Conservation (phyloP, 2,113 vertebrate genomes). For the Sialia sialis region DNA sequence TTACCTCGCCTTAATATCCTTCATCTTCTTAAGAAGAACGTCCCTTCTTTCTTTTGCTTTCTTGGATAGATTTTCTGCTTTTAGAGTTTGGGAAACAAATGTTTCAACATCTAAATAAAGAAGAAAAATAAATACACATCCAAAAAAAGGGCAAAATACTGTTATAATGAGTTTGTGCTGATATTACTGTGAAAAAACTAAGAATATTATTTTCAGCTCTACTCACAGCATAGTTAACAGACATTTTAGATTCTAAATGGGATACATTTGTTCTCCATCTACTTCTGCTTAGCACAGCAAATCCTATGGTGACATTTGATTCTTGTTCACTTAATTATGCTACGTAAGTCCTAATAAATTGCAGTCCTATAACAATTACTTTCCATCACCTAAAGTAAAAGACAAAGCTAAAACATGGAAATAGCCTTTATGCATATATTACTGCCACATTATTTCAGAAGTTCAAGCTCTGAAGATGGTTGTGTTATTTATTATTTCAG, state of each 20-base stretch:
- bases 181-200: constrained; percentile 21
- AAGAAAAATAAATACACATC: constrained; percentile 54
- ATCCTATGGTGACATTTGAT: constrained; percentile 65
- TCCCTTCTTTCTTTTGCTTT: constrained; percentile 91
- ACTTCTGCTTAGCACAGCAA: constrained; percentile 72
- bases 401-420: constrained; percentile 54
- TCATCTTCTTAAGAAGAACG: constrained; percentile 85
- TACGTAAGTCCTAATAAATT: constrained; percentile 70
- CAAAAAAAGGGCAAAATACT: constrained; percentile 9
- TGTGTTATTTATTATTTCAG: constrained; percentile 39
- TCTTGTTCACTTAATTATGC: constrained; percentile 58
- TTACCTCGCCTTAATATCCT: constrained; percentile 83
- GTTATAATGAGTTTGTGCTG: constrained; percentile 28
- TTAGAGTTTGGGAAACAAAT: constrained; percentile 83
- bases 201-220: constrained; percentile 55
- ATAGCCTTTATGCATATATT: constrained; percentile 42
- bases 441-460: constrained; percentile 49
- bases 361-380: constrained; percentile 48
- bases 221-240: constrained; percentile 25
- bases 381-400: constrained; percentile 42
- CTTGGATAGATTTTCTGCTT: constrained; percentile 90
- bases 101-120: constrained; percentile 82
- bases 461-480: constrained; percentile 32
- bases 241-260: constrained; percentile 65
- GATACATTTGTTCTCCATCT: constrained; percentile 66